A percentile compares a stretch with the other conserved stretches of the same genome.
These are phyloP conservation scores for Temnothorax nylanderi DNA, from an alignment of 1,140 invertebrate genomes.

Conservation along the genomic window DNA sequence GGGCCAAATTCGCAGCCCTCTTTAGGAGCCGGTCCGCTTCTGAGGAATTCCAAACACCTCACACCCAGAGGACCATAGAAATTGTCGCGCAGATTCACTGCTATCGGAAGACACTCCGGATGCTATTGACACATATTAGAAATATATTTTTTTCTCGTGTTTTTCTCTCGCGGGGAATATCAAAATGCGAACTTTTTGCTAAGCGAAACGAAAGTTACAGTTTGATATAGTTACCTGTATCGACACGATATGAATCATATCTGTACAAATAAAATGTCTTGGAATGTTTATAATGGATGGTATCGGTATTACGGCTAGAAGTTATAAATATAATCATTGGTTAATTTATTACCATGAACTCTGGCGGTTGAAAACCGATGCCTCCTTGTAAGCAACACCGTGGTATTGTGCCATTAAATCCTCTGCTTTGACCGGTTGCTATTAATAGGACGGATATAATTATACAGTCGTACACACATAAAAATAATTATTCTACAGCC, in stretches of 20 bases:
- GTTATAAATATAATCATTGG: not conserved
- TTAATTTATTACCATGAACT: conserved; percentile 86
- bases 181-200: not conserved
- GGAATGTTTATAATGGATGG: not conserved
- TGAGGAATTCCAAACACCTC: conserved; percentile 91
- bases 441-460: not conserved
- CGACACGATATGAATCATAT: not conserved
- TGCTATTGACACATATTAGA: conserved; percentile 86
- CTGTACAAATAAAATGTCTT: not conserved
- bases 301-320: not conserved
- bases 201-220: not conserved
- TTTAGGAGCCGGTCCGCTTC: conserved; percentile 90
- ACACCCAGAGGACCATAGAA: conserved; percentile 90
- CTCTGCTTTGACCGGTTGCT: conserved; percentile 86
- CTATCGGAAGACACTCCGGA: conserved; percentile 93
- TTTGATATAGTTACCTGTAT: no score
- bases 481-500: no score
- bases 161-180: not conserved
- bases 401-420: conserved; percentile 93
- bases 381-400: conserved; percentile 91
- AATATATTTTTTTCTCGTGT: not conserved
- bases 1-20: conserved; percentile 90
- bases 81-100: conserved; percentile 89
- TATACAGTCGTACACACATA: not conserved
- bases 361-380: conserved; percentile 86